These are phyloP conservation scores for Sparidentex hasta DNA, from an alignment of 2,797 vertebrate species.

Conservation along the genomic window DNA sequence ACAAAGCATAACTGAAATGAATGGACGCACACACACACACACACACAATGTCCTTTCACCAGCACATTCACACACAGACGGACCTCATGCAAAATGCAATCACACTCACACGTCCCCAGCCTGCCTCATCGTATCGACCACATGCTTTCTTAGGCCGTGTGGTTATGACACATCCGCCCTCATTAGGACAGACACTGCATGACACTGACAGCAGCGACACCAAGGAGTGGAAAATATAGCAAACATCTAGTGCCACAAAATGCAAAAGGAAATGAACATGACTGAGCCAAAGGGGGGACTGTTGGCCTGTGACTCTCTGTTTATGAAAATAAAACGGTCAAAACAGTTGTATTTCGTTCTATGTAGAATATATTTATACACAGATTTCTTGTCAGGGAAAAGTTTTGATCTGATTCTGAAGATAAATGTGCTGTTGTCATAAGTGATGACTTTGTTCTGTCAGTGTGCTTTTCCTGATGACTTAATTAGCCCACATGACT, in stretches of 20 bases:
- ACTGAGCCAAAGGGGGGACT: neutral
- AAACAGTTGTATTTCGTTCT: no score
- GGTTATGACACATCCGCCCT: conserved; percentile 44
- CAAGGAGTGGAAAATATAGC: neutral
- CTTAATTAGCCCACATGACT: no score
- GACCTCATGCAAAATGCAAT: conserved; percentile 42
- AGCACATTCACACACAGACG: neutral
- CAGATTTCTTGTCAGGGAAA: neutral
- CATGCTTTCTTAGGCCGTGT: conserved; percentile 38
- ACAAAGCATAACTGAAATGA: conserved; percentile 50
- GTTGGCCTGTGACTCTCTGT: neutral
- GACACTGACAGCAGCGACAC: conserved; percentile 19
- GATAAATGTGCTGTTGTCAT: no score
- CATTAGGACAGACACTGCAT: conserved; percentile 16
- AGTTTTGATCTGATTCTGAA: no score
- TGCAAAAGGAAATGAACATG: neutral
- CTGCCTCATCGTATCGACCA: conserved; percentile 28
- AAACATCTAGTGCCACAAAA: neutral
- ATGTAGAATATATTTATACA: neutral
- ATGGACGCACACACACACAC: conserved; percentile 5
- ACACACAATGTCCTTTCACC: conserved; percentile 1
- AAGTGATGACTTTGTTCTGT: no score
- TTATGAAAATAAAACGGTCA: neutral
- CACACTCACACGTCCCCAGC: conserved; percentile 23
- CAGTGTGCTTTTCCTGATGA: no score